Evolutionary conservation across 2,113 vertebrate species (phyloP).

Genomic region (Caracal caracal): DNA sequence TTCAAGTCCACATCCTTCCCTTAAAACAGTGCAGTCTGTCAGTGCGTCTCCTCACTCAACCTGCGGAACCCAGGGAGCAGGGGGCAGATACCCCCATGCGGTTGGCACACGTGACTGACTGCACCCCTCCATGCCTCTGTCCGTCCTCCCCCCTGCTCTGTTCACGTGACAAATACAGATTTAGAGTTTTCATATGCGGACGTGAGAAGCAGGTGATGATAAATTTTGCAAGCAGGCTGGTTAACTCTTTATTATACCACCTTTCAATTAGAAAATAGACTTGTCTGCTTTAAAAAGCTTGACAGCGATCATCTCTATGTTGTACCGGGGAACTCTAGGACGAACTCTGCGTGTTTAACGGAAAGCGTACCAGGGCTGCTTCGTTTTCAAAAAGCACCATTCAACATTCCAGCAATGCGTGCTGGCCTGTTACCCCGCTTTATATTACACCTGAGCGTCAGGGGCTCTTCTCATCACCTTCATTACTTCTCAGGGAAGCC

Average conservation of each 20-base stretch:
- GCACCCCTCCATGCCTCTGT: fast-evolving
- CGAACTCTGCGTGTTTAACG: background rate
- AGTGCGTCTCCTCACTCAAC: background rate
- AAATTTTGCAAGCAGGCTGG: background rate
- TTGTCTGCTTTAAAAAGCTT: background rate
- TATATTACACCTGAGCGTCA: background rate
- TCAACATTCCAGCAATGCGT: background rate
- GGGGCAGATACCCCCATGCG: background rate
- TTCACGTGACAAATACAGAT: background rate
- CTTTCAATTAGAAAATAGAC: background rate
- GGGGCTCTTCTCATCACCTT: background rate
- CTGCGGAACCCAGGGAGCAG: background rate
- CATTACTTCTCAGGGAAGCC: background rate
- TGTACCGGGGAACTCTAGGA: background rate
- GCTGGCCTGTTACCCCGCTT: background rate
- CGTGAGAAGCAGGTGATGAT: background rate
- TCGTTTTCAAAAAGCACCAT: background rate
- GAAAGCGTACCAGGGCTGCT: background rate
- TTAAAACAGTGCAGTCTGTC: background rate
- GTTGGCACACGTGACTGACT: background rate
- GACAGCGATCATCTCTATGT: background rate
- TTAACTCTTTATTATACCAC: background rate
- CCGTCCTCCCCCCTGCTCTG: background rate
- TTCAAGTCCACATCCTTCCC: background rate
- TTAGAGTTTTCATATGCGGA: background rate